A percentile compares a stretch with the other conserved stretches of the same genome.
phyloP scores from a whole-genome alignment of 92 coral and sea anemone genomes.

The Zoanthus sansibaricus region DNA sequence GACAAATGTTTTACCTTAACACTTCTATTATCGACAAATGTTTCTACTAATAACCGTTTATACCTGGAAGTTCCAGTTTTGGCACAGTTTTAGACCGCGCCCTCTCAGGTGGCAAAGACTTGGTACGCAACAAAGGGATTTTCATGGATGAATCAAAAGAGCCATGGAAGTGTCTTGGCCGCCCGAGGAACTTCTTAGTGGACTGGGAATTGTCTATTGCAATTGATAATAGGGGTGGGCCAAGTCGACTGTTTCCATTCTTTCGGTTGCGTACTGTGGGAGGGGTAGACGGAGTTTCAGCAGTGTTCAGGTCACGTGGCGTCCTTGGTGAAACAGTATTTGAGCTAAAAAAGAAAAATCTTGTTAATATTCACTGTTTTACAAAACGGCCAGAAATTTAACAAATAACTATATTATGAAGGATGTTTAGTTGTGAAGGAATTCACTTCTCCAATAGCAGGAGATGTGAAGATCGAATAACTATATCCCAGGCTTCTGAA shows the following conservation, averaged over 20 bases:
- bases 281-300: constrained; percentile 83
- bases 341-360: neutral
- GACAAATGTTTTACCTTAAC: too few species aligned
- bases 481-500: too few species aligned
- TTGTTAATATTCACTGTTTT: neutral
- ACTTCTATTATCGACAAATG: neutral
- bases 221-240: constrained; percentile 44
- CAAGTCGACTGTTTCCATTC: constrained; percentile 61
- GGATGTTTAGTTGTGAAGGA: too few species aligned
- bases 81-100: constrained; percentile 58
- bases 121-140: constrained; percentile 71
- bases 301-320: constrained; percentile 42
- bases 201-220: constrained; percentile 43
- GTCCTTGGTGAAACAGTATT: constrained; percentile 60
- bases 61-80: constrained; percentile 80
- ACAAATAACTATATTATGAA: too few species aligned
- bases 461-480: too few species aligned
- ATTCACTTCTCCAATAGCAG: too few species aligned
- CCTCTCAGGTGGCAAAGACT: constrained; percentile 77
- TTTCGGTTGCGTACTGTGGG: constrained; percentile 84
- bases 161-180: constrained; percentile 13
- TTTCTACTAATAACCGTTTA: neutral
- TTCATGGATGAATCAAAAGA: constrained; percentile 17
- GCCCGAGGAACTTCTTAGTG: constrained; percentile 21
- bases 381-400: neutral